These are phyloP conservation scores for Isoperla grammatica DNA, from an alignment of 2,888 invertebrate species.

Conservation along the genomic window DNA sequence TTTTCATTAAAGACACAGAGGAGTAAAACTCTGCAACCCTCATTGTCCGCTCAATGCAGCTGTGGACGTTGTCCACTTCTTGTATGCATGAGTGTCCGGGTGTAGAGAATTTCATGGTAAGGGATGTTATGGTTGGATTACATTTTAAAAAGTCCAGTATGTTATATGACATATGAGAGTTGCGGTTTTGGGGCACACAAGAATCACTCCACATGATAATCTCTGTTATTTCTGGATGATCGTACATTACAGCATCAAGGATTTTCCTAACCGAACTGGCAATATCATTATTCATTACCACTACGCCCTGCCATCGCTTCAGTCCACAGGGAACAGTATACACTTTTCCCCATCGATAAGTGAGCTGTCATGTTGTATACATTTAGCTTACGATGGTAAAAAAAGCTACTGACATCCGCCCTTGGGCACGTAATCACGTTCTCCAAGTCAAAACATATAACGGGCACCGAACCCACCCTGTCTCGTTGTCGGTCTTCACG, in stretches of 20 bases:
- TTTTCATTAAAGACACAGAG: no score
- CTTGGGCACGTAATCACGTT: constrained; percentile 16
- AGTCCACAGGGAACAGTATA: constrained; percentile 1
- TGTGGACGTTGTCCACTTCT: constrained; percentile 11
- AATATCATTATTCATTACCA: constrained; percentile 9
- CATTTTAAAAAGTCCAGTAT: constrained; percentile 6
- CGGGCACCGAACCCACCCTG: background rate
- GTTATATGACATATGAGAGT: constrained; percentile 1
- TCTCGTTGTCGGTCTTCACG: constrained; percentile 15
- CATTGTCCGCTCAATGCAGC: constrained; percentile 8
- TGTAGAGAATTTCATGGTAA: constrained; percentile 6
- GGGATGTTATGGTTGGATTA: background rate
- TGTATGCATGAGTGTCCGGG: constrained; percentile 12
- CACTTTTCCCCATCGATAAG: background rate
- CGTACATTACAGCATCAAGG: background rate
- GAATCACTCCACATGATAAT: constrained; percentile 16
- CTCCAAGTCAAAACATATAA: constrained; percentile 5
- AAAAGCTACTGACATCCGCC: constrained; percentile 24
- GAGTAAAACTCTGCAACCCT: background rate
- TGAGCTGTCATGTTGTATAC: background rate
- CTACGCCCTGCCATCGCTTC: constrained; percentile 1
- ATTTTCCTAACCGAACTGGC: constrained; percentile 10
- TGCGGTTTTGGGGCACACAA: constrained; percentile 17
- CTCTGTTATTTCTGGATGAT: constrained; percentile 2
- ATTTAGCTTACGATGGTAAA: constrained; percentile 22